A percentile compares a stretch with the other conserved stretches of the same genome.
phyloP scores from a whole-genome alignment of 2,797 vertebrate species.

The Scyliorhinus canicula region DNA sequence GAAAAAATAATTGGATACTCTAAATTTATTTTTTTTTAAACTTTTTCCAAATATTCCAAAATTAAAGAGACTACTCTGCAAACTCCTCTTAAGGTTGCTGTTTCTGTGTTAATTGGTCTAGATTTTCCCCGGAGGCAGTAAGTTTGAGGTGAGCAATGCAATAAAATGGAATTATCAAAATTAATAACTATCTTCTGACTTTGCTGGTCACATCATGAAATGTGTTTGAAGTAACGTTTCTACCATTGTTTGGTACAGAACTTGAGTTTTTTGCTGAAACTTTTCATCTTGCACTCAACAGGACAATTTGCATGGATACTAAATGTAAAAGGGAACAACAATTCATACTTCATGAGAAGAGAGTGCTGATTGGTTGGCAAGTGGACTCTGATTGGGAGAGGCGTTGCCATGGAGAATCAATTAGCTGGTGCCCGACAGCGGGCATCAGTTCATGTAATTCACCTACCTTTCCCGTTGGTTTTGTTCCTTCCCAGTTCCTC shows the following conservation, averaged over 20 bases:
- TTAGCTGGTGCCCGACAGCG: neutral
- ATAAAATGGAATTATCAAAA: neutral
- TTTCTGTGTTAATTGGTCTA: neutral
- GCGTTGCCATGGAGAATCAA: too few species aligned
- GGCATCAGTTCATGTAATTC: neutral
- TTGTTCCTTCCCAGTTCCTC: conserved; percentile 74
- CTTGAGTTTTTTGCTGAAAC: too few species aligned
- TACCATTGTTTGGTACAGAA: neutral
- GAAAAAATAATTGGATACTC: too few species aligned
- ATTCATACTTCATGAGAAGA: too few species aligned
- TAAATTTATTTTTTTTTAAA: too few species aligned
- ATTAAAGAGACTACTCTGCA: neutral
- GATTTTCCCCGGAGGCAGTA: neutral
- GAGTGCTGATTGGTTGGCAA: too few species aligned
- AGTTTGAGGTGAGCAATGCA: neutral
- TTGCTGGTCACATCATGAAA: neutral
- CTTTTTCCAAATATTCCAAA: neutral
- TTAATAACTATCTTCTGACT: neutral
- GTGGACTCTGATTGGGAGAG: too few species aligned
- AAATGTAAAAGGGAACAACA: too few species aligned
- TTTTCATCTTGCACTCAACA: too few species aligned
- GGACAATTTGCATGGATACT: too few species aligned
- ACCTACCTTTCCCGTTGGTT: conserved; percentile 79
- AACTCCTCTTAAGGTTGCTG: neutral
- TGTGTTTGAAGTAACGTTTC: neutral